phyloP scores from a whole-genome alignment of 1,140 invertebrate genomes.

The Listronotus bonariensis region DNA sequence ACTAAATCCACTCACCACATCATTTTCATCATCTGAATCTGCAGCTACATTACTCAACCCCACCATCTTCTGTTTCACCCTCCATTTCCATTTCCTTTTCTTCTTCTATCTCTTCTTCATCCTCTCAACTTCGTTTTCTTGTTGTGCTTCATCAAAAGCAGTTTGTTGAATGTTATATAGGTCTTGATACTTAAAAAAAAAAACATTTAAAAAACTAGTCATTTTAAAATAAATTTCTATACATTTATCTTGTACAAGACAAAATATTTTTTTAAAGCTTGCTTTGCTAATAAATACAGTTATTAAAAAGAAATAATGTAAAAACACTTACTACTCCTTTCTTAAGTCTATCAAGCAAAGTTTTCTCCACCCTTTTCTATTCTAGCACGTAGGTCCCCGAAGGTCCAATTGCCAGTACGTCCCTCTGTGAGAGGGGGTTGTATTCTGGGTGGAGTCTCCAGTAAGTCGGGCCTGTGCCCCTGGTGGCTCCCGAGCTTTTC shows the following conservation, averaged over 20 bases:
- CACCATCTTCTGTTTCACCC: conserved; percentile 63
- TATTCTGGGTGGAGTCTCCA: no score
- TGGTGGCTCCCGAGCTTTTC: no score
- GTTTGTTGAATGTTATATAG: conserved; percentile 95
- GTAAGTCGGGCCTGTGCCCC: no score
- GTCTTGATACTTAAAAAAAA: conserved; percentile 81
- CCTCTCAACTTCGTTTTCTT: conserved; percentile 80
- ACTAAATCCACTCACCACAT: conserved; percentile 39
- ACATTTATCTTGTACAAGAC: no score
- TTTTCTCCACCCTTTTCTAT: conserved; percentile 97
- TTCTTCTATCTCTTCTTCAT: conserved; percentile 66
- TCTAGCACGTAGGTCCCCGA: no score
- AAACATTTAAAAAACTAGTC: no score
- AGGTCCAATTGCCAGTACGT: no score
- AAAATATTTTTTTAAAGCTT: no score
- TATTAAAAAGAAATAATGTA: no score
- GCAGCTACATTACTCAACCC: conserved; percentile 73
- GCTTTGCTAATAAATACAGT: no score
- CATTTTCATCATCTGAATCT: conserved; percentile 66
- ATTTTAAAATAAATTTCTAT: no score
- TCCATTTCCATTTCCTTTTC: conserved; percentile 70
- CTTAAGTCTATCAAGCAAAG: conserved; percentile 91
- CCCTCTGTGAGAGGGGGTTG: no score
- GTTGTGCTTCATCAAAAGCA: conserved; percentile 87
- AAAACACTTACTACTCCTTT: conserved; percentile 78